These are phyloP conservation scores for Hypsopygia costalis DNA, from an alignment of 2,888 invertebrate genomes.

Conservation along the genomic window DNA sequence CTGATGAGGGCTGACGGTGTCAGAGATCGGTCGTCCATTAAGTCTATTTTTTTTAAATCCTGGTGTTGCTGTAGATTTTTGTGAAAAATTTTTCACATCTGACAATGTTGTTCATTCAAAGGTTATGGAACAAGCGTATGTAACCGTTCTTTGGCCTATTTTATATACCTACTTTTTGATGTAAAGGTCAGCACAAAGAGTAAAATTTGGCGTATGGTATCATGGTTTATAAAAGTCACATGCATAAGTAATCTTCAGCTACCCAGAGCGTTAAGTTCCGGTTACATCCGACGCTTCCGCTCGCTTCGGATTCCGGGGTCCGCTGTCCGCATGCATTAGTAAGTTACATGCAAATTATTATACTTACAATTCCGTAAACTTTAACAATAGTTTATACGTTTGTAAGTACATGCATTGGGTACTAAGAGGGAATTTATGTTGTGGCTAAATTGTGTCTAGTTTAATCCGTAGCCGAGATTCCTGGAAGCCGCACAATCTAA, in stretches of 20 bases:
- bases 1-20: not conserved
- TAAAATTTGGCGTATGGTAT: too few relatives aligned
- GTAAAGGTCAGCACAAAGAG: too few relatives aligned
- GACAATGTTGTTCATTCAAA: not conserved
- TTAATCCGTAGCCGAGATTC: conserved; percentile 57
- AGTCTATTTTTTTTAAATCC: not conserved
- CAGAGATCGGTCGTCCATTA: not conserved
- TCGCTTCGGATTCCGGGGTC: too few relatives aligned
- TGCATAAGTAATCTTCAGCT: too few relatives aligned
- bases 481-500: conserved; percentile 60
- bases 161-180: too few relatives aligned
- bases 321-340: too few relatives aligned
- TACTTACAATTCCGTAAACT: not conserved
- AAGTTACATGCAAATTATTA: too few relatives aligned
- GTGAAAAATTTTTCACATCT: not conserved
- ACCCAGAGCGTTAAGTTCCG: too few relatives aligned
- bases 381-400: conserved; percentile 1
- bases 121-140: too few relatives aligned
- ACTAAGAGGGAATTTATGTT: conserved; percentile 60
- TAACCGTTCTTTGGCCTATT: too few relatives aligned
- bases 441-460: conserved; percentile 59
- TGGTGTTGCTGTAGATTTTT: not conserved
- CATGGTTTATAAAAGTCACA: too few relatives aligned
- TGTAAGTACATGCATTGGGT: conserved; percentile 1
- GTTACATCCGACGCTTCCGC: too few relatives aligned